Evolutionary conservation across 1,140 invertebrate genomes (phyloP), one percentile per base, ranked within the genome.

Genomic region (Plodia interpunctella): DNA sequence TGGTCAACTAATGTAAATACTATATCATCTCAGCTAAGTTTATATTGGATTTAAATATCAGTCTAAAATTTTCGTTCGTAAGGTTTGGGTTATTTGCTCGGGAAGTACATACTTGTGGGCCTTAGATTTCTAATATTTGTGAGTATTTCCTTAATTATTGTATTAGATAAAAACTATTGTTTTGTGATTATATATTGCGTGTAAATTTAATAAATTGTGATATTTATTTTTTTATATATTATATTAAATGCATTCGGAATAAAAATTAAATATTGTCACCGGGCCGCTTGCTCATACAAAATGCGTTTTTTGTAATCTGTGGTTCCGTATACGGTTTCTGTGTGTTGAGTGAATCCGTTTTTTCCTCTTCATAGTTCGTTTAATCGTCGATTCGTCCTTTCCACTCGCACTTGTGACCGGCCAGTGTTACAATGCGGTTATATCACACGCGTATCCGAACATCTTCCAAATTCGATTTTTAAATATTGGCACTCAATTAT

Each of bases 1-100:
- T 83, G 63, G 60, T 88, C 87, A 89, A 89, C 87, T 89, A 89
- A 88, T 88, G 87, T 89, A 89, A 89, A 89, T 89, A 87, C 78
- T 65, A 78, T 87, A 86, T 87, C 74, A 72, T 79, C 75, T 72
- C 59, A 66, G 49, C 77, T 81, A 83, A 74, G 55, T 67, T 72
- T 77, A 83, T 85, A 44, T 80, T 73, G 80, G 80, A 80, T 83
- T 83, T 84, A 79, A 79, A 89, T 80, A 87, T 89, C 87, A 89
- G 87, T 89, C 87, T 89, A 89, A 78, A 83, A 87, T 86, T 87
- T 83, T 87, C 83, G 79, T 88, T 87, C 72, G 66, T 82, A 80
- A 83, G 78, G 82, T 82, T 73, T 78, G 72, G 78, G 77, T 76
- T 72, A 78, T 65, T 82, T 82, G 79, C 72, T 82, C 59, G 80